These are phyloP conservation scores for Candoia aspera DNA, from an alignment of 2,113 vertebrate genomes.

Conservation along the genomic window DNA sequence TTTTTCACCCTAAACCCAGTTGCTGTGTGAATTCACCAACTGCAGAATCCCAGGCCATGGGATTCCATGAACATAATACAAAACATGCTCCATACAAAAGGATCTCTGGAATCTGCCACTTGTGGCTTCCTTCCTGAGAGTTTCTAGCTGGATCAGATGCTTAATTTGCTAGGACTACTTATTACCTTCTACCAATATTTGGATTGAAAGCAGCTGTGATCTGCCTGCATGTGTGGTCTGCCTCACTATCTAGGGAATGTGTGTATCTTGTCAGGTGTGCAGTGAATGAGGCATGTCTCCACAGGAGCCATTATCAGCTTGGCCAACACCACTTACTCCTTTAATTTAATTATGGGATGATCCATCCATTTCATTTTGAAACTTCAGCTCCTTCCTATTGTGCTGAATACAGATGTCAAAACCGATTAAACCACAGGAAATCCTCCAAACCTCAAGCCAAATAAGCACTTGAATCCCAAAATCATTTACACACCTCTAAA, in stretches of 20 bases:
- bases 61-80: slow-evolving; percentile 27
- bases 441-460: slow-evolving; percentile 21
- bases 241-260: slow-evolving; percentile 40
- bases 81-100: no score
- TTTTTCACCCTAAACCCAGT: background rate
- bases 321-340: background rate
- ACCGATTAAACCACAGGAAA: slow-evolving; percentile 15
- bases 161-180: slow-evolving; percentile 61
- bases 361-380: slow-evolving; percentile 32
- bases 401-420: slow-evolving; percentile 1
- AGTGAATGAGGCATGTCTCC: slow-evolving; percentile 45
- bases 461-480: background rate
- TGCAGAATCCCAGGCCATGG: background rate
- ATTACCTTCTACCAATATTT: slow-evolving; percentile 48
- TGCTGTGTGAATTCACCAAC: background rate
- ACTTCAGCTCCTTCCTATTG: slow-evolving; percentile 25
- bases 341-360: slow-evolving; percentile 43
- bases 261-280: slow-evolving; percentile 50
- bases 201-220: slow-evolving; percentile 60
- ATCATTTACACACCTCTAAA: background rate
- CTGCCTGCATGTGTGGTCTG: slow-evolving; percentile 54
- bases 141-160: background rate
- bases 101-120: no score
- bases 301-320: slow-evolving; percentile 30
- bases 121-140: slow-evolving; percentile 29